Evolutionary conservation across 2,113 vertebrate species (phyloP), one percentile per base, ranked within the genome.

Genomic region (Notechis scutatus): DNA sequence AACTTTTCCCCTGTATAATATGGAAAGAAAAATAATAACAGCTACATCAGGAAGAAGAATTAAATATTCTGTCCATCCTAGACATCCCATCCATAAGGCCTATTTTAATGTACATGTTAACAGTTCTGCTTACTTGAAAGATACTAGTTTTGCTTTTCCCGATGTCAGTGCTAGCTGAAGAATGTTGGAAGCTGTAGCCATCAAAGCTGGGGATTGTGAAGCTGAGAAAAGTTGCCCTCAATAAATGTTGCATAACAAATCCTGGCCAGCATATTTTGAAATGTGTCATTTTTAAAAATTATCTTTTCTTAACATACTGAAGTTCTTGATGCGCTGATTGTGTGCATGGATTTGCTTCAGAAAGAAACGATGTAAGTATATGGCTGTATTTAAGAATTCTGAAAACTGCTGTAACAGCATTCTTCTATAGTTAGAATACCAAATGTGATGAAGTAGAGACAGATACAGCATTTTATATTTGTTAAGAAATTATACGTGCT

Each of bases 281-380:
- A 1, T 29, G 26, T 24, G 2, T 92, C 92, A 0, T 2, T 55
- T 85, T 96, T 29, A 52, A 74, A 61, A 81, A 92, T 89, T 90
- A 45, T 91, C 8, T 34, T 95, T 69, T 91, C 97, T 97, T 97
- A 97, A 96, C 94, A 55, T 45, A 20, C 54, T 20, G 74, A 95
- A 99, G 99, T 99, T 98, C 95, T 99, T 90, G 99, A 99, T 97
- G 99, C 99, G 12, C 97, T 99, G 74, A 97, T 99, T 1, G 99
- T 99, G 90, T 98, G 98, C 95, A 99, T 99, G 99, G 99, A 99
- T 97, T 96, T 99, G 93, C 98, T 99, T 95, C 98, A 99, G 92
- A 98, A 95, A 15, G 97, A 98, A 96, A 98, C 98, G 26, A 86
- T 98, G 98, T 99, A 97, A 98, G 98, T 98, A 93, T 88, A 7